Conservation (phyloP, 2,888 invertebrate genomes). For the Cantharis rustica region DNA sequence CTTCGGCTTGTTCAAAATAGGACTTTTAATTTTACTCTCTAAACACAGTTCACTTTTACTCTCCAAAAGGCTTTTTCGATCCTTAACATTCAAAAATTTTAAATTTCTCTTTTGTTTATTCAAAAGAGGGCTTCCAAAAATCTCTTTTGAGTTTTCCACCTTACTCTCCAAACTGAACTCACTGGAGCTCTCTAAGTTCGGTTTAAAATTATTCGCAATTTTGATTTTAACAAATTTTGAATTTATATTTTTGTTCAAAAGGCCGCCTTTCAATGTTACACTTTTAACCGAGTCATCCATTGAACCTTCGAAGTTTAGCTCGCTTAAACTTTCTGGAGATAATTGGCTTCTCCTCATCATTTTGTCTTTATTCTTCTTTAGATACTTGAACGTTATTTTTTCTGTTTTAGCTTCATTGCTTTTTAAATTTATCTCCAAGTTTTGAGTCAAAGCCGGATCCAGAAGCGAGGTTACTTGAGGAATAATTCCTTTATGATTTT, state of each 20-base stretch:
- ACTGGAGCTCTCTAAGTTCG: neutral
- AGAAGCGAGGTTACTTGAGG: no score
- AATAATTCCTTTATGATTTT: neutral
- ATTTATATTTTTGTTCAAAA: neutral
- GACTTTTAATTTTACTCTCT: no score
- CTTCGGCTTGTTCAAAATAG: neutral
- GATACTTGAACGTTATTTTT: neutral
- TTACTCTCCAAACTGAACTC: neutral
- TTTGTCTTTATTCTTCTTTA: neutral
- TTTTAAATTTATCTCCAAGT: neutral
- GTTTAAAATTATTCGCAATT: neutral
- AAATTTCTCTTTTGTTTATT: neutral
- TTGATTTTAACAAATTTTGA: neutral
- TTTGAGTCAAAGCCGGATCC: neutral
- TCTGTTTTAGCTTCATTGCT: neutral
- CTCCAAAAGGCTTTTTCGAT: neutral
- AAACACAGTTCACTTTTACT: neutral
- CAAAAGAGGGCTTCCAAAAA: neutral
- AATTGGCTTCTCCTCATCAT: neutral
- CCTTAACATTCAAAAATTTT: neutral
- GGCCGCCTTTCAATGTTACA: neutral
- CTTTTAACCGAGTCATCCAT: neutral
- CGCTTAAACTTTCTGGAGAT: neutral
- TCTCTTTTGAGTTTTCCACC: neutral
- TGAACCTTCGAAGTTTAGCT: neutral